Evolutionary conservation across 2,797 vertebrate genomes (phyloP).

Genomic region (Amblyopsis hoosieri): DNA sequence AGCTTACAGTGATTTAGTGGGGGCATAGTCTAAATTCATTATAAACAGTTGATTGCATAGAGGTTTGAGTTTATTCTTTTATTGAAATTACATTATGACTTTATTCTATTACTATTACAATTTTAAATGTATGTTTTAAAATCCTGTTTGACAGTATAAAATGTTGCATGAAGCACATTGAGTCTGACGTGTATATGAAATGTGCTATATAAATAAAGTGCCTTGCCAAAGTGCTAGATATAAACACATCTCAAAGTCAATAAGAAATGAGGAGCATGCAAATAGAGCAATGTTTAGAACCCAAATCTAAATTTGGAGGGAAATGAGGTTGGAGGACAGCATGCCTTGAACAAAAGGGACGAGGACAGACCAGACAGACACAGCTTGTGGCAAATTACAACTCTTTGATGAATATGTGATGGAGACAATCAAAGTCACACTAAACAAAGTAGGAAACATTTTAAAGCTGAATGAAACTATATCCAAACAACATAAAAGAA

Average conservation of each 20-base stretch:
- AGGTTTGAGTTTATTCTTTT: too few relatives aligned
- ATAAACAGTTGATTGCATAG: too few relatives aligned
- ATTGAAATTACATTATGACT: too few relatives aligned
- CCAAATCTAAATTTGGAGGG: background rate
- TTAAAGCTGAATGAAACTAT: background rate
- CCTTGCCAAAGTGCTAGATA: background rate
- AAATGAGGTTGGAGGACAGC: background rate
- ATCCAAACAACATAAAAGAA: background rate
- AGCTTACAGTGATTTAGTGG: too few relatives aligned
- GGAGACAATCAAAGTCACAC: background rate
- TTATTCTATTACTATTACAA: too few relatives aligned
- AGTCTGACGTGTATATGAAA: background rate
- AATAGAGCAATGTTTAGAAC: background rate
- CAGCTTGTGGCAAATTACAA: background rate
- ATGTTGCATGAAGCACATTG: too few relatives aligned
- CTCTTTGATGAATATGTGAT: background rate
- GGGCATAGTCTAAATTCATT: too few relatives aligned
- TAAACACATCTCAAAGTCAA: background rate
- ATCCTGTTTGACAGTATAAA: too few relatives aligned
- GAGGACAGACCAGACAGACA: background rate
- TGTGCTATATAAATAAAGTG: background rate
- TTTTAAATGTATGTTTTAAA: too few relatives aligned
- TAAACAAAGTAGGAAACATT: background rate
- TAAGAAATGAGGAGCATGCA: background rate
- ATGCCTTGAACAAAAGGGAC: background rate